Evolutionary conservation across 2,888 invertebrate species (phyloP), one percentile per base, ranked within the genome.

Genomic region (Agrochola litura): DNA sequence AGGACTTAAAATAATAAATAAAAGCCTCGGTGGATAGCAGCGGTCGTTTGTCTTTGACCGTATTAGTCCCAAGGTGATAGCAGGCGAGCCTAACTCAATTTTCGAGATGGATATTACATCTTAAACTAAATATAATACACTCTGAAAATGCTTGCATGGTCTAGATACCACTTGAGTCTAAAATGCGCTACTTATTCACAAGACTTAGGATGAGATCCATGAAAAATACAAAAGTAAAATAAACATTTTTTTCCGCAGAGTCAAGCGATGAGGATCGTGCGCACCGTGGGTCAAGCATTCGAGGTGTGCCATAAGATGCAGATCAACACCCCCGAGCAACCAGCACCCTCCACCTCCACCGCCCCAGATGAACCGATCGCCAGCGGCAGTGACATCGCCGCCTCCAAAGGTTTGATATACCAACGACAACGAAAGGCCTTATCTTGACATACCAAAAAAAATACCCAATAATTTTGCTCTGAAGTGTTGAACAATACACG

Each of bases 271-370:
- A 98, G 99, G 89, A 99, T 99, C 89, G 99, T 99, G 82, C 98
- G 99, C 91, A 99, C 99, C 12, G 99, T 99, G 88, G 99, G 99
- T 67, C 99, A 99, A 97, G 99, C 99, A 58, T 99, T 99, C 96
- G 99, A 99, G 97, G 99, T 99, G 94, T 99, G 99, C 97, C 99
- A 99, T 97, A 99, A 99, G 97, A 97, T 99, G 96, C 98, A 98
- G 92, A 97, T 97, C 91, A 98, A 97, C 89, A 92, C 95, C 6
- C 94, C 96, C 0, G 95, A 93, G 5, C 92, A 95, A 64, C 94
- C 94, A 0, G 95, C 90, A 0, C 92, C 95, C 0, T 95, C 95
- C 37, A 95, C 96, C 0, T 95, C 96, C 0, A 95, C 96, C 0
- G 95, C 93, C 2, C 91, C 90, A 1, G 94, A 95, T 49, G 93